Evolutionary conservation across 2,888 invertebrate genomes (phyloP), one percentile per base, ranked within the genome.

Genomic region (Ennomos erosarius): DNA sequence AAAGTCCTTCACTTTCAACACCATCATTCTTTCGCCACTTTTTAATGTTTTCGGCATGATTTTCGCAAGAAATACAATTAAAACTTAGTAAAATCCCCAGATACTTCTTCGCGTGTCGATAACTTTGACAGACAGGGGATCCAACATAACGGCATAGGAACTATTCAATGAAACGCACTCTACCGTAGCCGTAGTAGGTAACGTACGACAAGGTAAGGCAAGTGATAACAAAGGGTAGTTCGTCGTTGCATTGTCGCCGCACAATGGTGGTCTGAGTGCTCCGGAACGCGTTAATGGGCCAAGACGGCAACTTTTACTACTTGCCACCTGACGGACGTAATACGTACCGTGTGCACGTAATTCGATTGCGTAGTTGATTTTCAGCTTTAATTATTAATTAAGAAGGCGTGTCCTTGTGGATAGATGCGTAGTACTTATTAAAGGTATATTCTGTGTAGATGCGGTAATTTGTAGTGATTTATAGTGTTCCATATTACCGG

Each of bases 161-260:
- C n/a, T n/a, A n/a, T n/a, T n/a, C n/a, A n/a, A n/a, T n/a, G n/a
- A n/a, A n/a, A n/a, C n/a, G n/a, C 40, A 40, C 16, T 16, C 16
- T 16, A 26, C 26, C 6, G 26, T 26, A 6, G 26, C 26, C 16
- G 26, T 34, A 58, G 26, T 34, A 58, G 34, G 52, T 67, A 65
- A 62, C 68, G 66, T 66, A 70, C 76, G 68, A 71, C 59, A 59
- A 61, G 72, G 77, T 72, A 74, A 76, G 71, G 68, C 70, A 75
- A 73, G 71, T 78, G 78, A 81, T 80, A 84, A 86, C 87, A 87
- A 87, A 86, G 82, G 82, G 81, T 73, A 81, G 83, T 82, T 85
- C 81, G 84, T 84, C 83, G 79, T 66, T 74, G 78, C 77, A 77
- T 77, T 79, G 81, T 83, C 69, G 70, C 68, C 59, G 69, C 69